These are phyloP conservation scores for Electrophaes corylata DNA, from an alignment of 2,888 invertebrate genomes.

Conservation along the genomic window DNA sequence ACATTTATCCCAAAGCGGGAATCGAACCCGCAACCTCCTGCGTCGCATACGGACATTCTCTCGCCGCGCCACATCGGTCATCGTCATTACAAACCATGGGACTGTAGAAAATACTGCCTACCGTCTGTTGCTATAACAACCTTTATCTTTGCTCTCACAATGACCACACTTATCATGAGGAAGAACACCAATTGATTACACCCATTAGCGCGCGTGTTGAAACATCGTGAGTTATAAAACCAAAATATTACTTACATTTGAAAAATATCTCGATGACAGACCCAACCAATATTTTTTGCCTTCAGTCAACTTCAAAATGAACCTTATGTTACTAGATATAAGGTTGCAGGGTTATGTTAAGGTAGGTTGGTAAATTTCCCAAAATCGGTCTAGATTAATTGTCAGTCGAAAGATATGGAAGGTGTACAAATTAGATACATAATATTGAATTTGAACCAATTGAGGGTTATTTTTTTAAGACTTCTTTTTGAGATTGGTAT, in stretches of 20 bases:
- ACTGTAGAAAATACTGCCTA: not conserved
- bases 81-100: no score
- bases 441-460: constrained; percentile 65
- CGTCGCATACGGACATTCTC: no score
- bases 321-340: constrained; percentile 25
- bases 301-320: constrained; percentile 24
- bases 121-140: constrained; percentile 1
- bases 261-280: constrained; percentile 74
- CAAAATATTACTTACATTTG: constrained; percentile 67
- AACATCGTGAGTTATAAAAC: constrained; percentile 71
- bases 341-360: constrained; percentile 15
- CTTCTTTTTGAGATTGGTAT: constrained; percentile 43
- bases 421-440: constrained; percentile 79
- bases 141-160: constrained; percentile 46
- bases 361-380: constrained; percentile 46
- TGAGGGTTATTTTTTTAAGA: constrained; percentile 51
- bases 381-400: constrained; percentile 78
- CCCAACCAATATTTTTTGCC: constrained; percentile 42
- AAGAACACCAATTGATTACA: constrained; percentile 68
- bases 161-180: constrained; percentile 48
- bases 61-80: no score
- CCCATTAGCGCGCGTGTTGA: constrained; percentile 75
- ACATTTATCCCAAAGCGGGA: no score
- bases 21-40: no score
- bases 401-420: constrained; percentile 60